Evolutionary conservation across 2,888 invertebrate species (phyloP).

Genomic region (Sesia bembeciformis): DNA sequence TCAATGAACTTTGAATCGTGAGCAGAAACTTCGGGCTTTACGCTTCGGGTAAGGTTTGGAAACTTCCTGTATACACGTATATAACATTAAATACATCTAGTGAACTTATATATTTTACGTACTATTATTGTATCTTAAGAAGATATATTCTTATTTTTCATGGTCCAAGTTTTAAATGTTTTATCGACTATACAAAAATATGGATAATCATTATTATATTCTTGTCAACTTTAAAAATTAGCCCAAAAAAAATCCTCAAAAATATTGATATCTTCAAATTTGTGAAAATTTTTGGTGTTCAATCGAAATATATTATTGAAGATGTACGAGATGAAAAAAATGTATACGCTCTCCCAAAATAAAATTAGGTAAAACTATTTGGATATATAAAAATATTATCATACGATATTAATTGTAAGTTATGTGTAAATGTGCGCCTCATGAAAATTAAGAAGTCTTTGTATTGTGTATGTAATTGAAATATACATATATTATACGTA

Average conservation of each 20-base stretch:
- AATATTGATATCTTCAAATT: conserved; percentile 64
- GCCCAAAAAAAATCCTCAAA: conserved; percentile 65
- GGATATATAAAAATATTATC: conserved; percentile 59
- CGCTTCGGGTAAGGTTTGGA: no score
- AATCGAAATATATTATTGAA: conserved; percentile 60
- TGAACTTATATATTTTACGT: conserved; percentile 74
- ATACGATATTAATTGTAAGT: conserved; percentile 64
- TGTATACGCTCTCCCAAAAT: conserved; percentile 72
- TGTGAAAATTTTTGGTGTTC: conserved; percentile 73
- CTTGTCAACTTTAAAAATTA: conserved; percentile 70
- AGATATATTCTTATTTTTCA: conserved; percentile 74
- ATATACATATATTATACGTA: conserved; percentile 68
- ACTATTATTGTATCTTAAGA: conserved; percentile 73
- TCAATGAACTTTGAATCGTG: no score
- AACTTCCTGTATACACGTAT: conserved; percentile 44
- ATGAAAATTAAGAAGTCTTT: conserved; percentile 68
- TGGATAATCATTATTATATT: conserved; percentile 73
- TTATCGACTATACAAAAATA: conserved; percentile 74
- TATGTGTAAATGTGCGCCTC: conserved; percentile 71
- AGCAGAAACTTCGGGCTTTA: no score
- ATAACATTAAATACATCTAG: conserved; percentile 62
- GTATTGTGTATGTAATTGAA: conserved; percentile 71
- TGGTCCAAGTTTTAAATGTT: conserved; percentile 75
- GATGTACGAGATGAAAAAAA: conserved; percentile 61
- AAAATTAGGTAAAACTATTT: conserved; percentile 70